Conservation (phyloP, 2,888 invertebrate genomes). For the Nemotelus nigrinus region DNA sequence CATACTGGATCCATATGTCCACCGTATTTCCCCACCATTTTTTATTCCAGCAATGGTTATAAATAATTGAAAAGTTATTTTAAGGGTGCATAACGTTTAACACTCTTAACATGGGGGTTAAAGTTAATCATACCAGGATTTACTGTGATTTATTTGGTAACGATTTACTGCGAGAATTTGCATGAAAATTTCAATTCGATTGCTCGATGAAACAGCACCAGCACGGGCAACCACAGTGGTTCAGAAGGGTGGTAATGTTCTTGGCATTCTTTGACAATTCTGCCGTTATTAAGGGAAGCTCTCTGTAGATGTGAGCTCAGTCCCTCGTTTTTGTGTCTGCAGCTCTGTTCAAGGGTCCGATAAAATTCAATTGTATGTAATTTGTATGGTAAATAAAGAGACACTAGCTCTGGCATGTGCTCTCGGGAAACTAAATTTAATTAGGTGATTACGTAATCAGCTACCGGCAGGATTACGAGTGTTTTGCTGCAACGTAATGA, state of each 20-base stretch:
- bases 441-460: constrained; percentile 50
- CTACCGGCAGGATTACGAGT: constrained; percentile 39
- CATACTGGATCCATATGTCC: constrained; percentile 1
- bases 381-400: constrained; percentile 62
- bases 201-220: constrained; percentile 18
- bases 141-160: constrained; percentile 51
- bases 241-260: constrained; percentile 15
- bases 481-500: constrained; percentile 17
- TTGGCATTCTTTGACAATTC: neutral
- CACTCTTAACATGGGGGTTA: constrained; percentile 42
- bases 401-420: constrained; percentile 52
- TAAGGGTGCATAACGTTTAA: constrained; percentile 39
- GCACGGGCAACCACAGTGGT: constrained; percentile 7
- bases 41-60: neutral
- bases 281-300: constrained; percentile 1
- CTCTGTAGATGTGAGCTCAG: neutral
- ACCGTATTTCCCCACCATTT: neutral
- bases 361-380: constrained; percentile 56
- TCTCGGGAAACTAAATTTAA: constrained; percentile 48
- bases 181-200: constrained; percentile 48
- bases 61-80: constrained; percentile 20
- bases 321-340: neutral
- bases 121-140: constrained; percentile 51
- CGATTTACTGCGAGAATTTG: constrained; percentile 49
- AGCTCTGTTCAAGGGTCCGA: neutral